Evolutionary conservation across 2,888 invertebrate genomes (phyloP).

Genomic region (Cephus pygmeus): DNA sequence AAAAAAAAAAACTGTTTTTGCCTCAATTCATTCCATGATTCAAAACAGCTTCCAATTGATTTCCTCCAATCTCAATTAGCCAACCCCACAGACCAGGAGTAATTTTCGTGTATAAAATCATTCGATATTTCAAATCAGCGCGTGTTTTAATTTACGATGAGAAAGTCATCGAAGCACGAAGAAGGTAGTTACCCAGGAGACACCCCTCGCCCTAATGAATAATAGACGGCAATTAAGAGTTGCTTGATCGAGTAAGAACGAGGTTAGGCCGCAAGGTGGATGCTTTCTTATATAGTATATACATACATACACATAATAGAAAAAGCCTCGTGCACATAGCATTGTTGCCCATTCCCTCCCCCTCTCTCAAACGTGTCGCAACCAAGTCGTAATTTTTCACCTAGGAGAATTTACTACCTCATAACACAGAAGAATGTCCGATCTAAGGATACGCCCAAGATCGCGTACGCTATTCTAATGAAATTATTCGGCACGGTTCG

Average conservation of each 20-base stretch:
- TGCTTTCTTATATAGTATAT: not conserved
- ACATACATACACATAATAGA: not conserved
- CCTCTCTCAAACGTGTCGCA: not conserved
- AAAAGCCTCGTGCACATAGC: not conserved
- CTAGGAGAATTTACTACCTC: not conserved
- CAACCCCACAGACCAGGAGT: not conserved
- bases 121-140: not conserved
- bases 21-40: not conserved
- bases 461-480: conserved; percentile 38
- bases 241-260: not conserved
- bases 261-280: not conserved
- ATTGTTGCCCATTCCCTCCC: not conserved
- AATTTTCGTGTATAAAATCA: not conserved
- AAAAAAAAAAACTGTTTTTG: not conserved
- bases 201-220: not conserved
- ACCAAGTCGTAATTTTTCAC: not conserved
- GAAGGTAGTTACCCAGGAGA: not conserved
- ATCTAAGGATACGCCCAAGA: conserved; percentile 48
- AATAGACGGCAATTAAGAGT: not conserved
- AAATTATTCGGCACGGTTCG: not conserved
- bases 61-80: not conserved
- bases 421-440: not conserved
- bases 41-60: not conserved
- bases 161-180: not conserved
- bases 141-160: not conserved